Percentiles rank a stretch among this genome's conserved stretches.
These are phyloP conservation scores for Panonychus citri DNA, from an alignment of 1,140 invertebrate genomes.

Conservation along the genomic window DNA sequence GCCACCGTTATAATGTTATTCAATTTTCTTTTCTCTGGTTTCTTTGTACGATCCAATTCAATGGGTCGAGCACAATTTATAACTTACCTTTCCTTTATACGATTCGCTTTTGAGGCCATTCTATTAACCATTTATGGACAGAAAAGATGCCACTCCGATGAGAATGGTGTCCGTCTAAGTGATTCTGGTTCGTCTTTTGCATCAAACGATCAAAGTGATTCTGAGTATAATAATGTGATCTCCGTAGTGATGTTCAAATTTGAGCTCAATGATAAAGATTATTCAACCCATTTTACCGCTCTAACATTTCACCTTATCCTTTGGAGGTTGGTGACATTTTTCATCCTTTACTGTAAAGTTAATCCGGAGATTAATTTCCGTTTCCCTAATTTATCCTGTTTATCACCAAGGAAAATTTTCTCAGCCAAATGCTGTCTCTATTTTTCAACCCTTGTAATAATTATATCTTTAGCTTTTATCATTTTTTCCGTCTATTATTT, in stretches of 20 bases:
- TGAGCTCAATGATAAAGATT: neutral
- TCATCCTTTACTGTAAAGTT: neutral
- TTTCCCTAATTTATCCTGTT: neutral
- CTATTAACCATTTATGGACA: conserved; percentile 1
- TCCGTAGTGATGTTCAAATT: conserved; percentile 2
- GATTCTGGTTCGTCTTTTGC: neutral
- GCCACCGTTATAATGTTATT: conserved; percentile 1
- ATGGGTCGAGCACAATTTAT: neutral
- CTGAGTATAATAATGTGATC: neutral
- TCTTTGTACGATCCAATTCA: neutral
- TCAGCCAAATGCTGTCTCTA: conserved; percentile 8
- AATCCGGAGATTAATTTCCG: neutral
- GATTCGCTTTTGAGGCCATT: neutral
- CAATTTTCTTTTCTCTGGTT: conserved; percentile 1
- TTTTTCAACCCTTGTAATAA: neutral
- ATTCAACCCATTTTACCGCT: neutral
- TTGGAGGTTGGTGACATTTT: neutral
- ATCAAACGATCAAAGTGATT: neutral
- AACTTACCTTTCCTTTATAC: neutral
- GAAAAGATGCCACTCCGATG: neutral
- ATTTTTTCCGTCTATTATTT: neutral
- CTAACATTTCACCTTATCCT: neutral
- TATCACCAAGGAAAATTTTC: neutral
- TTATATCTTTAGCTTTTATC: neutral
- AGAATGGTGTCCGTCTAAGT: too few relatives aligned